A percentile compares a stretch with the other conserved stretches of the same genome.
Evolutionary conservation across 2,113 vertebrate species (phyloP).

Genomic region (Regulus satrapa): DNA sequence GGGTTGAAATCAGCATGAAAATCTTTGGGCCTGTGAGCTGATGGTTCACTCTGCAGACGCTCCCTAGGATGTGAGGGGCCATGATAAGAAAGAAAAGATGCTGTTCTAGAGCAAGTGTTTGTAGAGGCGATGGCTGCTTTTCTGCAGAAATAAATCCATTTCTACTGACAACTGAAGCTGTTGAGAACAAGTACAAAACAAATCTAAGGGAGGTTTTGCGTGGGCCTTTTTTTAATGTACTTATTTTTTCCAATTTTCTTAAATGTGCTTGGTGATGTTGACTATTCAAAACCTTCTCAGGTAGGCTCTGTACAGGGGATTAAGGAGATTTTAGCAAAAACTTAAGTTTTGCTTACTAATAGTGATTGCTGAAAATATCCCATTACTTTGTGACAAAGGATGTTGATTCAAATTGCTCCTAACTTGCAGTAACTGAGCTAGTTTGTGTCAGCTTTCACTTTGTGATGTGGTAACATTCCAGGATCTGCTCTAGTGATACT

Average conservation of each 20-base stretch:
- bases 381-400: not conserved
- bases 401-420: not conserved
- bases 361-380: not conserved
- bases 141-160: not conserved
- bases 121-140: not conserved
- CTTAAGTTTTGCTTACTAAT: not conserved
- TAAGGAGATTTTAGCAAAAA: not conserved
- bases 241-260: not conserved
- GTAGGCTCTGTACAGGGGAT: not conserved
- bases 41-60: not conserved
- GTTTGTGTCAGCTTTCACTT: not conserved
- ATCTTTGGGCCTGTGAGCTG: not conserved
- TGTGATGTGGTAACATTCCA: not conserved
- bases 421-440: not conserved
- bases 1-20: rapidly evolving
- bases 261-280: not conserved
- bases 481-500: not conserved
- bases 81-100: not conserved
- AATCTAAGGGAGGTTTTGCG: not conserved
- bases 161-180: not conserved
- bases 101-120: not conserved
- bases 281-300: not conserved
- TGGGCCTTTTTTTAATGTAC: not conserved
- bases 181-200: not conserved
- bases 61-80: not conserved